A percentile compares a stretch with the other conserved stretches of the same genome.
Evolutionary conservation across 2,113 vertebrate species (phyloP).

Genomic region (Eublepharis macularius): DNA sequence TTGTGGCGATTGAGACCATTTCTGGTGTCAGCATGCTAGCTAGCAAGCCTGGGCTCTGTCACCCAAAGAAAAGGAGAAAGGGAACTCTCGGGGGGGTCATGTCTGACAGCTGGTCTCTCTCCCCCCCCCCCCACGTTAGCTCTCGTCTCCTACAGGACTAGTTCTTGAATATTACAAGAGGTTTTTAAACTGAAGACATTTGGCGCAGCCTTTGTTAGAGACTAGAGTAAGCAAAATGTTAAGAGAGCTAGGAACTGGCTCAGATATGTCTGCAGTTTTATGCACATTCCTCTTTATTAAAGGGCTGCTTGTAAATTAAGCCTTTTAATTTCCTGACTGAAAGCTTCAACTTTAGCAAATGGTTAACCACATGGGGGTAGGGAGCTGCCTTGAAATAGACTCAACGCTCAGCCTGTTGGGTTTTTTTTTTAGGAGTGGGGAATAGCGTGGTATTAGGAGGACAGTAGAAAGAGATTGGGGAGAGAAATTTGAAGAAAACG

Average conservation of each 20-base stretch:
- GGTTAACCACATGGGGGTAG: not conserved
- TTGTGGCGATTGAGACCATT: no score
- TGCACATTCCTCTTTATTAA: not conserved
- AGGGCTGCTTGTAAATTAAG: not conserved
- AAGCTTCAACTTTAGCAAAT: not conserved
- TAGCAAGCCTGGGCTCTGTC: not conserved
- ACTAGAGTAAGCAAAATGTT: not conserved
- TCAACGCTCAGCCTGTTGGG: no score
- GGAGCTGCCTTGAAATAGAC: not conserved
- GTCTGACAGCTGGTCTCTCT: no score
- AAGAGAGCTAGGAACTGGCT: rapidly evolving
- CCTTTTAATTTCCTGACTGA: constrained; percentile 10
- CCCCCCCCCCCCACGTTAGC: no score
- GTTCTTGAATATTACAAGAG: not conserved
- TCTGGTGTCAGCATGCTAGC: not conserved
- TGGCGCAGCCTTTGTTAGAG: not conserved
- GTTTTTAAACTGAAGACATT: not conserved
- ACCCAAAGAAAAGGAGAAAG: not conserved
- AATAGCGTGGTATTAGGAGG: not conserved
- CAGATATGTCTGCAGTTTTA: not conserved
- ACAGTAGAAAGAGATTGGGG: no score
- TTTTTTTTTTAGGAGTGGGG: not conserved
- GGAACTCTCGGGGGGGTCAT: no score
- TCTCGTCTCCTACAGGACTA: not conserved
- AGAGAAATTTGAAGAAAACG: no score